These are phyloP conservation scores for Thereva unica DNA, from an alignment of 2,888 invertebrate species.

Conservation along the genomic window DNA sequence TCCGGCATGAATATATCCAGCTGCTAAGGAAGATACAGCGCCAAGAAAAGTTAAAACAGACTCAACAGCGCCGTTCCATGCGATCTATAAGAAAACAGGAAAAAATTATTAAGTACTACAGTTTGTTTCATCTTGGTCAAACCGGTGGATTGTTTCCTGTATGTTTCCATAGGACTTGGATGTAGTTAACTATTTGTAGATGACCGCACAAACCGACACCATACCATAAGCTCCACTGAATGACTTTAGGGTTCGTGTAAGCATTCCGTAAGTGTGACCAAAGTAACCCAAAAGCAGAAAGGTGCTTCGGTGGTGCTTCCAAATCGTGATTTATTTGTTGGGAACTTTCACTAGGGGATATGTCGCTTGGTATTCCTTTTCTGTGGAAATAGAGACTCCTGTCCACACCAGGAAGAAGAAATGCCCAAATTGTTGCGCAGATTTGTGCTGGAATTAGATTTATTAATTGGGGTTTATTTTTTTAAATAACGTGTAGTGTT, in stretches of 20 bases:
- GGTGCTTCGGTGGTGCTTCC: conserved; percentile 18
- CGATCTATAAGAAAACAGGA: conserved; percentile 43
- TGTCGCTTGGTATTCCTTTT: conserved; percentile 39
- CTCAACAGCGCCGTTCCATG: conserved; percentile 80
- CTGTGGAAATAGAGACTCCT: conserved; percentile 70
- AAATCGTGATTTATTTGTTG: conserved; percentile 51
- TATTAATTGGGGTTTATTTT: neutral
- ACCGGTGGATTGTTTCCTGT: conserved; percentile 57
- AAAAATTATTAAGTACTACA: neutral
- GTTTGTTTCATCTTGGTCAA: conserved; percentile 25
- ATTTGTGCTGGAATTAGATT: conserved; percentile 60
- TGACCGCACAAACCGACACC: conserved; percentile 73
- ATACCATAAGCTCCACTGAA: conserved; percentile 82
- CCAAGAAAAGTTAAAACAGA: conserved; percentile 73
- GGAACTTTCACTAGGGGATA: neutral
- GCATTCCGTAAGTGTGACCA: conserved; percentile 65
- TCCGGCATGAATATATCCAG: conserved; percentile 58
- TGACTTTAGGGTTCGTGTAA: conserved; percentile 64
- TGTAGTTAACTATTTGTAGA: conserved; percentile 71
- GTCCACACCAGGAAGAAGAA: conserved; percentile 66
- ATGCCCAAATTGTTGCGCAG: conserved; percentile 65
- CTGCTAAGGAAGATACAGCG: conserved; percentile 63
- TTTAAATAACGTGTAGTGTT: neutral
- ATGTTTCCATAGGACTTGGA: conserved; percentile 73
- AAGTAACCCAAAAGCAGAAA: conserved; percentile 55